phyloP scores from a whole-genome alignment of 1,140 invertebrate species.

The Heliothis subflexa region DNA sequence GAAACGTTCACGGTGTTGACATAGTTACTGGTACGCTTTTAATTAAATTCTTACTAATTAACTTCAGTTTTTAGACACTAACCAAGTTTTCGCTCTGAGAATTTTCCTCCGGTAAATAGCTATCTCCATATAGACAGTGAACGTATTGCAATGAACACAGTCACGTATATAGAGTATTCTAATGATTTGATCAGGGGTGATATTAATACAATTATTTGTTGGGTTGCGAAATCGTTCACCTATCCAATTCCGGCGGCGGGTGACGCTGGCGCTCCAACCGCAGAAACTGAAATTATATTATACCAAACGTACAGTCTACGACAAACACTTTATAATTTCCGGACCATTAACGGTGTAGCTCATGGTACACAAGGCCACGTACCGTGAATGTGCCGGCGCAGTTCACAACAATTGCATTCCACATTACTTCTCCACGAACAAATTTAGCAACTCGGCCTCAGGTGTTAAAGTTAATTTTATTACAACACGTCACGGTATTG shows the following conservation, averaged over 20 bases:
- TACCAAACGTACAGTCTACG: constrained; percentile 63
- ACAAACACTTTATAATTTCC: constrained; percentile 78
- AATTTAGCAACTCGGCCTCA: constrained; percentile 65
- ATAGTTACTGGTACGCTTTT: neutral
- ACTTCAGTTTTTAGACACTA: neutral
- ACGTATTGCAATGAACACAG: neutral
- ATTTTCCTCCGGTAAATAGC: constrained; percentile 2
- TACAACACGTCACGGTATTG: constrained; percentile 54
- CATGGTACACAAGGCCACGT: constrained; percentile 69
- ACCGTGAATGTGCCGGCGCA: constrained; percentile 64
- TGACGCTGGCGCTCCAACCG: constrained; percentile 55
- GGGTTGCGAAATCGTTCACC: constrained; percentile 53
- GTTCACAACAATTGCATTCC: constrained; percentile 76
- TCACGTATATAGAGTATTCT: constrained; percentile 1
- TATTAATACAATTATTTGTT: constrained; percentile 49
- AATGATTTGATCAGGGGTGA: constrained; percentile 3
- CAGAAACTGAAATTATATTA: constrained; percentile 70
- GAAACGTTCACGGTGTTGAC: constrained; percentile 1
- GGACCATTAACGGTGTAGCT: constrained; percentile 73
- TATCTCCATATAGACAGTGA: neutral
- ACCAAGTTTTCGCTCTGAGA: constrained; percentile 1
- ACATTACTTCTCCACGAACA: constrained; percentile 61
- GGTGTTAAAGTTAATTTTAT: constrained; percentile 67
- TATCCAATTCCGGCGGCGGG: constrained; percentile 57
- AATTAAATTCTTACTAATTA: constrained; percentile 33